Base-by-base conservation (phyloP, 1,140 invertebrate genomes). In the Nephila pilipes region DNA sequence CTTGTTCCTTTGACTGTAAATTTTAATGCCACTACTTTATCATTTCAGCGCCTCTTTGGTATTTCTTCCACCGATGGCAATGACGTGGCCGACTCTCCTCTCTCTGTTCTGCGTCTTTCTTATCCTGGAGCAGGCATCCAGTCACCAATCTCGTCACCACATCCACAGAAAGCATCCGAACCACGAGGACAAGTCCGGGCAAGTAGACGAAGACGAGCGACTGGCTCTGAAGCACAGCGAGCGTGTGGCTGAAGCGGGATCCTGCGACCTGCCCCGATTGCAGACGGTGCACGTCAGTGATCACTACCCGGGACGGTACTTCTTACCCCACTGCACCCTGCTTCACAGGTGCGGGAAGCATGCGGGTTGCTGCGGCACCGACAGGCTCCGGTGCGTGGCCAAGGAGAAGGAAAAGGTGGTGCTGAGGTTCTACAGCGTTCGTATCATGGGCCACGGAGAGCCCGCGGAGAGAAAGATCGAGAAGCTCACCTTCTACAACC, bases 151-250 rank as follows among this genome's bases (percentile, higher is more conserved):
- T 1, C 54, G 57, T 16, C 83, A 75, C 87, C 38, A 38, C 36
- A 22, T 0, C 22, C 36, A 69, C 38, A 22, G 38, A 32, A 75
- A 75, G 14, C 10, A n/a, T 1, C 65, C 20, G 22, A 22, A 38
- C 32, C 29, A 29, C 63, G 16, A 22, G 6, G 1, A 38, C 12
- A 32, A 75, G 2, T 12, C 87, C 38, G 18, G 14, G 10, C 22
- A 65, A 2, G 18, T 18, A 14, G 29, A 20, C 8, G 32, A 22
- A 0, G 75, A 81, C 32, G 85, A 93, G 38, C 16, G 29, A 10
- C 60, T 91, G n/a, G 94, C 94, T 16, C 91, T 94, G 32, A 65
- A 93, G 46, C 94, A 94, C 79, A 93, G 94, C 18, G 81, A 92
- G 2, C 32, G 90, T 29, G 93, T 94, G 8, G n/a, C 88, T 2